phyloP scores from a whole-genome alignment of 2,113 vertebrate genomes.

The Alectura lathami region DNA sequence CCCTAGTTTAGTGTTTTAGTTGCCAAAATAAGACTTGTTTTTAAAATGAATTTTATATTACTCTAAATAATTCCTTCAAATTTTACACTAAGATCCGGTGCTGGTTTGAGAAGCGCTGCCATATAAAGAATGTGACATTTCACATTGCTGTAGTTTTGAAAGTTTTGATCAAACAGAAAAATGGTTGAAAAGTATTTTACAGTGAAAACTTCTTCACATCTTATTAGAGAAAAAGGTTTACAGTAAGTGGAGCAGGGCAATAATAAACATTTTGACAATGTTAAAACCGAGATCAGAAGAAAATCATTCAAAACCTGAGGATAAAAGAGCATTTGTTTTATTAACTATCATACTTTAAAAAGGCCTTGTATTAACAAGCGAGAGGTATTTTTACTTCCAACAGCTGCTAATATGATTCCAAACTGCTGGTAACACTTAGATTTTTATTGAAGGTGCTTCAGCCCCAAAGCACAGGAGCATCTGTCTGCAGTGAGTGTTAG shows the following conservation, averaged over 20 bases:
- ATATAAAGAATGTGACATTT: not conserved
- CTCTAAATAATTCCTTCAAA: not conserved
- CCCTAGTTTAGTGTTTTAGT: not conserved
- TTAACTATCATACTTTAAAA: not conserved
- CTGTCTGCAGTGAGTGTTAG: not conserved
- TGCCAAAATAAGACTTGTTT: not conserved
- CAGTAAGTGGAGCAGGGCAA: not conserved
- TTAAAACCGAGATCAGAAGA: not conserved
- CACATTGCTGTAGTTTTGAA: not conserved
- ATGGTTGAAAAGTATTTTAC: not conserved
- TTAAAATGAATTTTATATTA: not conserved
- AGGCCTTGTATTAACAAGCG: not conserved
- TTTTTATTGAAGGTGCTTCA: not conserved
- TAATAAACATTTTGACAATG: not conserved
- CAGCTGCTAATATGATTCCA: not conserved
- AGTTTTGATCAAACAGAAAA: not conserved
- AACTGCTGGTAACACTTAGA: not conserved
- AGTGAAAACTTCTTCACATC: not conserved
- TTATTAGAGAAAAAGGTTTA: not conserved
- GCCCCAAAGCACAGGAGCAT: not conserved
- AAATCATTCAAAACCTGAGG: not conserved
- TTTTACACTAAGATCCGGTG: not conserved
- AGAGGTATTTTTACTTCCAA: not conserved
- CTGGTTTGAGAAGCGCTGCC: not conserved
- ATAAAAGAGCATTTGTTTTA: not conserved